Conservation (phyloP, 92 coral and sea anemone genomes). For the Palythoa heliodiscus region DNA sequence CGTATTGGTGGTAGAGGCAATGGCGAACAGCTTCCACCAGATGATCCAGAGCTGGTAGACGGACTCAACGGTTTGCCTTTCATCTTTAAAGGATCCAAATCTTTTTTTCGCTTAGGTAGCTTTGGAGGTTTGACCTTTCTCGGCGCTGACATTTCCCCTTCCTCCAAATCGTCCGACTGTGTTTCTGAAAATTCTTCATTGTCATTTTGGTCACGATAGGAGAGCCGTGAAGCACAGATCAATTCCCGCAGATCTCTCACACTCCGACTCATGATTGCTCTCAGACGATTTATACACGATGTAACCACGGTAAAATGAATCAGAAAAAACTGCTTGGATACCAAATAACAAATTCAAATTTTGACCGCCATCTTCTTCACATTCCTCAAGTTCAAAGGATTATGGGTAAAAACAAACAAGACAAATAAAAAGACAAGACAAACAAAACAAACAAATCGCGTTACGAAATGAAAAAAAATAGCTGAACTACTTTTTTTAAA, state of each 20-base stretch:
- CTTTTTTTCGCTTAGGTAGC: slow-evolving; percentile 63
- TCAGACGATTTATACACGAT: too few species aligned
- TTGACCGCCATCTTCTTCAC: slow-evolving; percentile 75
- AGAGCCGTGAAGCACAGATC: slow-evolving; percentile 86
- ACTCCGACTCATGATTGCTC: slow-evolving; percentile 74
- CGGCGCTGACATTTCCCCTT: slow-evolving; percentile 23
- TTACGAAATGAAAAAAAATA: background rate
- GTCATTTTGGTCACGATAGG: slow-evolving; percentile 86
- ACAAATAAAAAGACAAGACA: too few species aligned
- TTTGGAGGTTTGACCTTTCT: slow-evolving; percentile 60
- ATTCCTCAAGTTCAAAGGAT: background rate
- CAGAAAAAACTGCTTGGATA: slow-evolving; percentile 44
- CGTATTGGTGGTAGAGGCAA: slow-evolving; percentile 85
- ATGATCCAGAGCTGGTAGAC: slow-evolving; percentile 69
- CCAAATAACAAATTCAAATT: slow-evolving; percentile 37
- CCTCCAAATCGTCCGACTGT: slow-evolving; percentile 38
- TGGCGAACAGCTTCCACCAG: slow-evolving; percentile 69
- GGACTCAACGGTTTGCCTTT: slow-evolving; percentile 57
- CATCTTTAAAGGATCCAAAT: slow-evolving; percentile 41
- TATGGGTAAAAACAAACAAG: slow-evolving; percentile 16
- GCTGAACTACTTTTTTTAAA: background rate
- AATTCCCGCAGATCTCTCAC: slow-evolving; percentile 88
- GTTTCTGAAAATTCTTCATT: slow-evolving; percentile 39
- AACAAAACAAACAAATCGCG: background rate
- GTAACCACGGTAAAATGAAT: background rate